These are phyloP conservation scores for Brevipalpus yothersi DNA, from an alignment of 1,140 invertebrate genomes.

Conservation along the genomic window DNA sequence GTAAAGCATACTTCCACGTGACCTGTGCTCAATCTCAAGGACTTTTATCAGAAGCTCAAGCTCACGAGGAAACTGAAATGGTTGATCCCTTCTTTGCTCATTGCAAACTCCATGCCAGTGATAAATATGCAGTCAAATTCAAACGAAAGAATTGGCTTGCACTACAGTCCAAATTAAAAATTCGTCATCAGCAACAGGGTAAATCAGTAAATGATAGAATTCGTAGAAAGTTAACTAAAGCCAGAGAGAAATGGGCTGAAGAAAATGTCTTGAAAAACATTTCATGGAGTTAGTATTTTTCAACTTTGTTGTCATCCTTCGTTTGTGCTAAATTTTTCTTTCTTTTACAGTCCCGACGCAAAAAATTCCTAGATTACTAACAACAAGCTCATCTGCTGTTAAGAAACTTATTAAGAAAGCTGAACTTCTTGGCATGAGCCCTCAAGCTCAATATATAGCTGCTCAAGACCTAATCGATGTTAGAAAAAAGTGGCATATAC, in stretches of 20 bases:
- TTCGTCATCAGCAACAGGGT: not conserved
- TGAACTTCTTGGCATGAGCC: slow-evolving; percentile 53
- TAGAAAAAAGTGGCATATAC: slow-evolving; percentile 73
- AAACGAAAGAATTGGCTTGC: slow-evolving; percentile 63
- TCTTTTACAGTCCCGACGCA: slow-evolving; percentile 26
- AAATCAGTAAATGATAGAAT: not conserved
- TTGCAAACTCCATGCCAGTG: slow-evolving; percentile 38
- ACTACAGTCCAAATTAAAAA: slow-evolving; percentile 43
- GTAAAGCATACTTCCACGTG: slow-evolving; percentile 88
- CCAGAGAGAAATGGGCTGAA: not conserved
- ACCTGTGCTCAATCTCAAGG: slow-evolving; percentile 87
- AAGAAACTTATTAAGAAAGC: slow-evolving; percentile 57
- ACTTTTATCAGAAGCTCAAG: slow-evolving; percentile 57
- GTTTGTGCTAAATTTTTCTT: no score
- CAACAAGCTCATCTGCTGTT: slow-evolving; percentile 67
- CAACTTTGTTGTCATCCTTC: not conserved
- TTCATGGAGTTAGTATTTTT: not conserved
- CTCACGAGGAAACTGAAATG: slow-evolving; percentile 69
- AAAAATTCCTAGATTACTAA: slow-evolving; percentile 69
- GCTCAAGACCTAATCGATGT: slow-evolving; percentile 41
- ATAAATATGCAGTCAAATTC: slow-evolving; percentile 18
- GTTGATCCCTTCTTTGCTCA: slow-evolving; percentile 93
- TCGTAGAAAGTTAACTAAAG: not conserved
- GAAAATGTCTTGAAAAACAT: not conserved
- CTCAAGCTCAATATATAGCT: slow-evolving; percentile 22